These are phyloP conservation scores for Cotesia congregata DNA, from an alignment of 2,888 invertebrate species.

Conservation along the genomic window DNA sequence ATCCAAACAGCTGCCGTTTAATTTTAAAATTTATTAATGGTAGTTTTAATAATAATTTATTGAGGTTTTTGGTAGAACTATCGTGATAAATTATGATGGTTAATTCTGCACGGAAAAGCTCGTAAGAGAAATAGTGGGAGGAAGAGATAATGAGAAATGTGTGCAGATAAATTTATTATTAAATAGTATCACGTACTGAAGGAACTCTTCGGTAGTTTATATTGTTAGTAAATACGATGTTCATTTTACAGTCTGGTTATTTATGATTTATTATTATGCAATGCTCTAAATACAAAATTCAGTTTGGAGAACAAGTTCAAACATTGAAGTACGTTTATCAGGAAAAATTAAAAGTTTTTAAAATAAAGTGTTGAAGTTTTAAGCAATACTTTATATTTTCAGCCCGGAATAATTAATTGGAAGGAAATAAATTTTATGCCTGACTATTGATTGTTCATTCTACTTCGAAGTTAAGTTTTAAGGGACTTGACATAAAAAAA, in stretches of 20 bases:
- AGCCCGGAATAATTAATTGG: neutral
- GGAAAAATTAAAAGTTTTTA: neutral
- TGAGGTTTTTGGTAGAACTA: too few species aligned
- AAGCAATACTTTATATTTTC: neutral
- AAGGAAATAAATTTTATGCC: neutral
- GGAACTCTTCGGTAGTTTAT: neutral
- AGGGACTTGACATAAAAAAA: slow-evolving; percentile 12
- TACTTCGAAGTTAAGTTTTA: neutral
- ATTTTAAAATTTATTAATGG: too few species aligned
- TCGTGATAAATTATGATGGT: too few species aligned
- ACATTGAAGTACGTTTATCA: neutral
- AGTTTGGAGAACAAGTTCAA: too few species aligned
- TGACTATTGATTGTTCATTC: neutral
- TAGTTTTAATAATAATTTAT: too few species aligned
- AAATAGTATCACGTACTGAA: neutral
- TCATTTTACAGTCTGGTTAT: neutral
- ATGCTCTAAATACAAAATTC: too few species aligned
- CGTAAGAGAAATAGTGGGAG: neutral
- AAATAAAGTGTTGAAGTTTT: neutral
- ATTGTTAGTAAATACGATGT: neutral
- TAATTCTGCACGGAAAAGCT: too few species aligned
- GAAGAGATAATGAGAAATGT: neutral
- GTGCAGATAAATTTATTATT: neutral
- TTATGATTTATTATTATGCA: neutral
- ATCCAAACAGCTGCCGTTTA: too few species aligned